These are phyloP conservation scores for Leptura quadrifasciata DNA, from an alignment of 2,888 invertebrate genomes.

Conservation along the genomic window DNA sequence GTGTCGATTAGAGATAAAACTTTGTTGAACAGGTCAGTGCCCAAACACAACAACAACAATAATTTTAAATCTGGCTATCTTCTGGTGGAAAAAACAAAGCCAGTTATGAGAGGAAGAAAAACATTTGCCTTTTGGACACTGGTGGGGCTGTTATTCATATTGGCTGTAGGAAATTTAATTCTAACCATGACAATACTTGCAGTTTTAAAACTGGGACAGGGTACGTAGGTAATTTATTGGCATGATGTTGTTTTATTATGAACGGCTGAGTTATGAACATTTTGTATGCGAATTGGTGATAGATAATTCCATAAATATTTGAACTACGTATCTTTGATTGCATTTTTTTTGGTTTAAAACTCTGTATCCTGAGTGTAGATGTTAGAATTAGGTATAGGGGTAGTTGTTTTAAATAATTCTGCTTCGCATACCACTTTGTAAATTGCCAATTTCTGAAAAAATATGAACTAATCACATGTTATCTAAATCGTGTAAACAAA, in stretches of 20 bases:
- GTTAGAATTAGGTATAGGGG: too few species aligned
- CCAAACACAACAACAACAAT: conserved; percentile 64
- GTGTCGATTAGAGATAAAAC: conserved; percentile 67
- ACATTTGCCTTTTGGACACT: conserved; percentile 88
- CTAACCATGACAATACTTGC: conserved; percentile 88
- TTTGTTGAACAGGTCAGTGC: conserved; percentile 65
- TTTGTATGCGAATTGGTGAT: too few species aligned
- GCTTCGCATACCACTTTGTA: too few species aligned
- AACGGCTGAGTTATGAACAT: neutral
- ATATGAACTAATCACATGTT: too few species aligned
- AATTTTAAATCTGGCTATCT: conserved; percentile 70
- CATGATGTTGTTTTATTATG: neutral
- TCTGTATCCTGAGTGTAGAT: too few species aligned
- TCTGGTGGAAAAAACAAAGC: conserved; percentile 69
- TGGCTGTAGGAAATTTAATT: conserved; percentile 87
- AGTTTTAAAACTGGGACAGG: conserved; percentile 86
- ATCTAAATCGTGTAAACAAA: too few species aligned
- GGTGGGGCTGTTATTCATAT: conserved; percentile 80
- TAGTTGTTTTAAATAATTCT: too few species aligned
- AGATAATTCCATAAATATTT: too few species aligned
- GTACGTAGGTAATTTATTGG: conserved; percentile 66
- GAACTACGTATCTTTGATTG: too few species aligned
- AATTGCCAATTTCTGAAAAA: too few species aligned
- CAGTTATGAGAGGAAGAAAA: conserved; percentile 75
- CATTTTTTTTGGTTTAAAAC: too few species aligned